Evolutionary conservation across 1,140 invertebrate species (phyloP), one percentile per base, ranked within the genome.

Genomic region (Pseudomyrmex pallidus): DNA sequence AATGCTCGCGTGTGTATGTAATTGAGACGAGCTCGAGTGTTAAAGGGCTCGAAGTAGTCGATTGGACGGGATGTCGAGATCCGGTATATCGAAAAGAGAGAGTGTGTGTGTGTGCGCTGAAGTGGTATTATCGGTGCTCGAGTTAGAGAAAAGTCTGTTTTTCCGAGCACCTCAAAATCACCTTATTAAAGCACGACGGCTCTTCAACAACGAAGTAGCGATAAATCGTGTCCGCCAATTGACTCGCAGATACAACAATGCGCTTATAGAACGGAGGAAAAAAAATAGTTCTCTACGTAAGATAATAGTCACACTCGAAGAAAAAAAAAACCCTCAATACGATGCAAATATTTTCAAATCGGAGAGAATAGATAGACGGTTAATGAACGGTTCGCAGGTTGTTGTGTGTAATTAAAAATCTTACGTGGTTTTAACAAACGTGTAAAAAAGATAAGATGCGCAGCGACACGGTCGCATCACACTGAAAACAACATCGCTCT

Each of bases 41-140:
- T 35, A 46, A 82, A 82, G 7, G 0, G n/a, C 15, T 73, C 7
- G 15, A 82, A 62, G 46, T 62, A 25, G 12, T 44, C 50, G 46
- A 22, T 2, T 44, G 61, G 22, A 73, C 56, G 10, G 25, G 3
- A 61, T 62, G 22, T 12, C 22, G 8, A 73, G 46, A 35, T 80
- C 2, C 54, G 54, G 52, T 46, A 67, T 25, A 12, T 20, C 12
- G 9, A 57, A 57, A 13, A 20, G 68, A 13, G 13, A 7, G 35
- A 7, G 35, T 0, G 35, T 9, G 68, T 15, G 13, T 50, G 10
- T 9, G 68, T 15, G 13, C 35, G 10, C n/a, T 73, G 22, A 57
- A 80, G 44, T 72, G 20, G 44, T 8, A 50, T 59, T 73, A 80
- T 61, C 46, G 46, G 20, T 52, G 17, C 25, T 68, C 17, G 15